Evolutionary conservation across 2,888 invertebrate species (phyloP).

Genomic region (Diadegma fenestrale): DNA sequence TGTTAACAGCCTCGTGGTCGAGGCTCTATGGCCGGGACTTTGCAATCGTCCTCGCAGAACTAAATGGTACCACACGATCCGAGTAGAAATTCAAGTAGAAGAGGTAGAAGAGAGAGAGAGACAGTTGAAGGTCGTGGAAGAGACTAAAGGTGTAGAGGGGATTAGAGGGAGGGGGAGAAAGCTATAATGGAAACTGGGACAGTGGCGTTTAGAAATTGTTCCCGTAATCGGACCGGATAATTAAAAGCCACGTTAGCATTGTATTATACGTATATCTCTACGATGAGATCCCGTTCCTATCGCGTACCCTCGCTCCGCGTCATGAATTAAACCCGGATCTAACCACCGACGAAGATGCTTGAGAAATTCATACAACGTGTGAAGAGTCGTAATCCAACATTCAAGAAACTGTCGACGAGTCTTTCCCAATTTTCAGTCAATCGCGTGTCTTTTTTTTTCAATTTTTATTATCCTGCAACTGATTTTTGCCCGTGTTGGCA

Average conservation of each 20-base stretch:
- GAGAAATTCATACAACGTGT: constrained; percentile 21
- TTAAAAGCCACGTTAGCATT: constrained; percentile 73
- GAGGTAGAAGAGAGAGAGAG: constrained; percentile 31
- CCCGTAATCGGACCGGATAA: constrained; percentile 73
- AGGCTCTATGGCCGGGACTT: constrained; percentile 24
- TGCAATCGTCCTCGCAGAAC: constrained; percentile 62
- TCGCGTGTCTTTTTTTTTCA: too few relatives aligned
- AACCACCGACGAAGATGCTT: constrained; percentile 54
- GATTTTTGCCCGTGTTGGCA: too few relatives aligned
- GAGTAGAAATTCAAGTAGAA: constrained; percentile 65
- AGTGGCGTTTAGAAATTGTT: constrained; percentile 68
- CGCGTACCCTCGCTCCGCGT: constrained; percentile 36
- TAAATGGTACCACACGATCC: constrained; percentile 54
- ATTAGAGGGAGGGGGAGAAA: constrained; percentile 19
- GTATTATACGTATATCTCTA: constrained; percentile 70
- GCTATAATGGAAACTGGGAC: constrained; percentile 66
- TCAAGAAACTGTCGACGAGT: constrained; percentile 55
- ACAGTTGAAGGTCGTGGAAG: constrained; percentile 37
- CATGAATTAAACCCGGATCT: constrained; percentile 46
- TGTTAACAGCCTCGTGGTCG: constrained; percentile 61
- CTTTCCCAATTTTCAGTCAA: background rate
- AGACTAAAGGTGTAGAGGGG: constrained; percentile 14
- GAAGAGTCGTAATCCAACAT: constrained; percentile 57
- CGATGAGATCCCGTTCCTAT: constrained; percentile 15
- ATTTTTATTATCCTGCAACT: too few relatives aligned